Conservation (phyloP, 2,888 invertebrate genomes). For the Xestoiulus laeticollis region DNA sequence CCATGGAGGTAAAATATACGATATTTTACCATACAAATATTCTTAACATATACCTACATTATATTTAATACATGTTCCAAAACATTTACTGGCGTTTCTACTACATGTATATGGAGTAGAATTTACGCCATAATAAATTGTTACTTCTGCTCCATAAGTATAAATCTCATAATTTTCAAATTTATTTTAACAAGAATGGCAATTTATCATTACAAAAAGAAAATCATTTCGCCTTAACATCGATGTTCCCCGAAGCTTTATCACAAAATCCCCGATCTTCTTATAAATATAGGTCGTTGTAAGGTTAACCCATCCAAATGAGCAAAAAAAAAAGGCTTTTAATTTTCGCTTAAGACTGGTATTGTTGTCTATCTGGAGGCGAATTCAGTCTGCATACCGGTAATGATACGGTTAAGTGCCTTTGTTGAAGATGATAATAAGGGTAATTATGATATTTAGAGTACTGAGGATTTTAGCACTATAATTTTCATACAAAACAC, state of each 20-base stretch:
- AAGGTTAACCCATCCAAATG: not conserved
- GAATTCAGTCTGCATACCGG: conserved; percentile 17
- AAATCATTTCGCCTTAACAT: not conserved
- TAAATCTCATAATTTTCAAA: too few species aligned
- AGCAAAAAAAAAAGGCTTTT: conserved; percentile 15
- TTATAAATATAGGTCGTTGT: not conserved
- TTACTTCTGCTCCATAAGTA: too few species aligned
- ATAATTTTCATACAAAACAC: not conserved
- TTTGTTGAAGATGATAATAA: conserved; percentile 27
- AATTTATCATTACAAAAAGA: too few species aligned
- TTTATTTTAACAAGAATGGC: too few species aligned
- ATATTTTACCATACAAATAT: too few species aligned
- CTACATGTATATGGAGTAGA: too few species aligned
- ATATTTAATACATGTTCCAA: too few species aligned
- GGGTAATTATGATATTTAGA: conserved; percentile 14
- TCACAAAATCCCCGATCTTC: not conserved
- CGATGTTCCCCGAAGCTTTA: not conserved
- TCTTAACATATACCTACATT: too few species aligned
- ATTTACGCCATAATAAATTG: too few species aligned
- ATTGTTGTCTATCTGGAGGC: conserved; percentile 30
- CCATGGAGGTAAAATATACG: too few species aligned
- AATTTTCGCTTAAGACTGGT: conserved; percentile 5
- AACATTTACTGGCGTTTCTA: too few species aligned
- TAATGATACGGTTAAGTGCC: conserved; percentile 34
- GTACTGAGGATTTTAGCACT: conserved; percentile 35